phyloP scores from a whole-genome alignment of 2,888 invertebrate genomes.

The Schizotus pectinicornis region DNA sequence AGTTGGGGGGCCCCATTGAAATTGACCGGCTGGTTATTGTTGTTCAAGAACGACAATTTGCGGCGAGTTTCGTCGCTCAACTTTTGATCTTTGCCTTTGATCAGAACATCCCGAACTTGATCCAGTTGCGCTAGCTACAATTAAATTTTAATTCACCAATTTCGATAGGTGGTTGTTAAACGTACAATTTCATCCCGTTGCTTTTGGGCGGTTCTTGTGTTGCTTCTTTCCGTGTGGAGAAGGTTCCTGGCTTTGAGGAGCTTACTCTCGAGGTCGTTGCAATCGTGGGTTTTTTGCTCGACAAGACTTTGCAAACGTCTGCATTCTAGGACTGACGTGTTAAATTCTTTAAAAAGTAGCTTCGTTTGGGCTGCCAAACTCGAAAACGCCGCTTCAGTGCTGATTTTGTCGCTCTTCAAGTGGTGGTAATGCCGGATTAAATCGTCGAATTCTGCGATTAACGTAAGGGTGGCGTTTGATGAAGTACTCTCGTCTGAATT shows the following conservation, averaged over 20 bases:
- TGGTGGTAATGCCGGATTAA: conserved; percentile 35
- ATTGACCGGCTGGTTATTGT: conserved; percentile 20
- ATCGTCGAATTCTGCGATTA: conserved; percentile 45
- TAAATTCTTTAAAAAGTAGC: conserved; percentile 73
- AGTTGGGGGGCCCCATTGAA: conserved; percentile 51
- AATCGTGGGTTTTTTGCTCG: conserved; percentile 73
- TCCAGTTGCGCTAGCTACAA: conserved; percentile 66
- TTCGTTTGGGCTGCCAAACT: conserved; percentile 77
- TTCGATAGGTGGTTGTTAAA: background rate
- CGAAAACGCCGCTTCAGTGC: conserved; percentile 25
- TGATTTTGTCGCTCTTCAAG: conserved; percentile 29
- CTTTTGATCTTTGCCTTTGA: conserved; percentile 67
- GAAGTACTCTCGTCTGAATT: conserved; percentile 42
- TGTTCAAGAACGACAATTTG: conserved; percentile 77
- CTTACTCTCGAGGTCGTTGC: conserved; percentile 78
- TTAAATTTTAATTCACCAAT: background rate
- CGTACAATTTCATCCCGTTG: conserved; percentile 73
- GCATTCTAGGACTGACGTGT: conserved; percentile 74
- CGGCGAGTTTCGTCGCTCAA: conserved; percentile 83
- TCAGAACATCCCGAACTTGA: conserved; percentile 75
- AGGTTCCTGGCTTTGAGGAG: conserved; percentile 81
- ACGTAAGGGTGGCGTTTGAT: conserved; percentile 33
- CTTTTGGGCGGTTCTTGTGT: conserved; percentile 72
- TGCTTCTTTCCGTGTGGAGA: conserved; percentile 79
- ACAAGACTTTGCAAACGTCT: conserved; percentile 72